phyloP scores from a whole-genome alignment of 2,888 invertebrate genomes.

The Phaonia tiefii region DNA sequence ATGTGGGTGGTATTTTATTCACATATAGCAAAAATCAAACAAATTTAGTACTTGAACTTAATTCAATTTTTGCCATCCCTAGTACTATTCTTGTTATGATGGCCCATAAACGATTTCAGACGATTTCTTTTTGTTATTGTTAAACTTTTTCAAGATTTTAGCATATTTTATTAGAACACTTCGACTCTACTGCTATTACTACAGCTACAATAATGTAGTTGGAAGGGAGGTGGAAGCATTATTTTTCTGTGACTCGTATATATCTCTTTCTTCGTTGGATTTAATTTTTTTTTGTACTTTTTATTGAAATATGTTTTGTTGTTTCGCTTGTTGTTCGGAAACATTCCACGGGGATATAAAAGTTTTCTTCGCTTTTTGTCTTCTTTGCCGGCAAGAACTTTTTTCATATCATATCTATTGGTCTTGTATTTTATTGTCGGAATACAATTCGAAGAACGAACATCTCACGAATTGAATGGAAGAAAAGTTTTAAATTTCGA shows the following conservation, averaged over 20 bases:
- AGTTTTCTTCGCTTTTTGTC: constrained; percentile 28
- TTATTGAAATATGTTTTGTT: constrained; percentile 24
- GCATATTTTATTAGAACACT: constrained; percentile 59
- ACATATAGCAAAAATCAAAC: too few relatives aligned
- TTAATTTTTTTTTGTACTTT: not conserved
- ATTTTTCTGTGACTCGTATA: not conserved
- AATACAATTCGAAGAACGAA: constrained; percentile 28
- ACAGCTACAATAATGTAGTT: not conserved
- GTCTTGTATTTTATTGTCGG: constrained; percentile 38
- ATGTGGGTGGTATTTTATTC: too few relatives aligned
- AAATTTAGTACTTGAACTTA: too few relatives aligned
- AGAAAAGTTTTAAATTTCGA: constrained; percentile 36
- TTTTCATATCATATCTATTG: constrained; percentile 37
- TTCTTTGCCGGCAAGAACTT: constrained; percentile 25
- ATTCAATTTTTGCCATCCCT: too few relatives aligned
- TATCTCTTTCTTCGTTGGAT: not conserved
- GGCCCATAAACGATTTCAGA: constrained; percentile 57
- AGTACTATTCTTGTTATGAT: constrained; percentile 48
- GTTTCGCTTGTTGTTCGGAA: constrained; percentile 25
- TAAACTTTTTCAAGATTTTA: constrained; percentile 52
- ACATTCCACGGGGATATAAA: constrained; percentile 40
- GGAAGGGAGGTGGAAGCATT: not conserved
- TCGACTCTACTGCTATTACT: constrained; percentile 58
- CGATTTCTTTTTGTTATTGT: constrained; percentile 52
- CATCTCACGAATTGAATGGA: constrained; percentile 26